A percentile compares a stretch with the other conserved stretches of the same genome.
Evolutionary conservation across 2,797 vertebrate species (phyloP).

Genomic region (Brachyalestes nurse): DNA sequence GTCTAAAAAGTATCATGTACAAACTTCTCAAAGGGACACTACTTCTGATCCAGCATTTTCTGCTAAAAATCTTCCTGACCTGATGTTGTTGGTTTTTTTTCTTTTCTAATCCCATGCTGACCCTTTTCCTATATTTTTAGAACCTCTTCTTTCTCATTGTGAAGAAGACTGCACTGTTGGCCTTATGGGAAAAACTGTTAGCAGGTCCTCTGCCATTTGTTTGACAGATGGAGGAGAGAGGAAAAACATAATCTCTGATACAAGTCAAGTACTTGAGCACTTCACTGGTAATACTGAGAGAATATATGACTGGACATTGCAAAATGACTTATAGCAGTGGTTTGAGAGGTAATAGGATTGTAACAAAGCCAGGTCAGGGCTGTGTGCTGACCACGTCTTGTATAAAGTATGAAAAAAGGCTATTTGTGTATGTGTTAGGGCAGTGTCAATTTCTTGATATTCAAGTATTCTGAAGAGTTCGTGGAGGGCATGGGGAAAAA

Average conservation of each 20-base stretch:
- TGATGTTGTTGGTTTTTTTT: not conserved
- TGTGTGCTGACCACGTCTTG: not conserved
- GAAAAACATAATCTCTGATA: not conserved
- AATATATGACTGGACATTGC: not conserved
- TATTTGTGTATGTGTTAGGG: not conserved
- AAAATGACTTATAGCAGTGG: not conserved
- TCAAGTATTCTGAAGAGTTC: not conserved
- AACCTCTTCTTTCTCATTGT: not conserved
- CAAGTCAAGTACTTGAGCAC: not conserved
- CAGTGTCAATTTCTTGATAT: not conserved
- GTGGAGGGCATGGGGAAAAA: not conserved
- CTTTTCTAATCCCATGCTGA: not conserved
- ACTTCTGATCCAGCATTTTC: too few species aligned
- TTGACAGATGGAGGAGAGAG: slow-evolving; percentile 13
- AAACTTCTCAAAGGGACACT: too few species aligned
- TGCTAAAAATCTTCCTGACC: too few species aligned
- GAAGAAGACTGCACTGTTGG: not conserved
- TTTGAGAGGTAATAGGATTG: not conserved
- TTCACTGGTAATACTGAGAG: not conserved
- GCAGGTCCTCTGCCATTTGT: slow-evolving; percentile 8
- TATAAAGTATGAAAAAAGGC: too few species aligned
- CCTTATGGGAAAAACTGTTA: slow-evolving; percentile 6
- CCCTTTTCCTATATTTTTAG: not conserved
- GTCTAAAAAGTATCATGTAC: too few species aligned
- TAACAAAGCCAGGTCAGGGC: slow-evolving; percentile 23